Base-by-base conservation (phyloP, 92 coral and sea anemone species). In the Porites evermanni region DNA sequence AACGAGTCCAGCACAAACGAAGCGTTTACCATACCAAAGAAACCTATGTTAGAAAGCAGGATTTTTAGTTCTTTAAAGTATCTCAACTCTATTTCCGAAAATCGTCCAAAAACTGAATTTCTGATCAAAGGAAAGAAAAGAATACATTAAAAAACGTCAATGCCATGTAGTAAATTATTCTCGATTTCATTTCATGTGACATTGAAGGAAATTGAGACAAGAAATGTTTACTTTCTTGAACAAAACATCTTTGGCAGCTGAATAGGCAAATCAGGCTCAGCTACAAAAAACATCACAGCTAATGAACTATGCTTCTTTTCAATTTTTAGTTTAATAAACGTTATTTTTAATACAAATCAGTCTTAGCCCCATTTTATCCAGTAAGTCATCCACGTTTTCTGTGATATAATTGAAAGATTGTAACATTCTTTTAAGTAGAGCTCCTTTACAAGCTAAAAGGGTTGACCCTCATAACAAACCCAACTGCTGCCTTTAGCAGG, bases 201-300 rank as follows among this genome's bases (percentile, higher is more conserved):
- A 19, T 38, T 12, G 44, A 68, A 20, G 77, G 38, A 56, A 70
- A 81, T 52, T 81, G 70, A 81, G 69, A 58, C 8, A 38, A n/a
- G 70, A 38, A 61, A 70, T 71, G 78, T 81, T 81, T 70, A 81
- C 59, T 70, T 71, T 81, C 18, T 18, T 70, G 47, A 81, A 81
- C 77, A 81, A 70, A 81, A n/a, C 68, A 14, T 16, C 29, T 1
- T 8, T 32, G 5, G 70, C 78, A 81, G 86, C 86, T 81, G 86
- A 67, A 14, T 51, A 21, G 75, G 59, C 38, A 70, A 56, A 81
- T 12, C 26, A 24, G 26, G 26, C 16, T 12, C 32, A 17, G 24
- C 12, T 21, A 23, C 19, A 67, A 47, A 17, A 79, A 79, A 14
- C 8, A 24, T 3, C 64, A 67, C 19, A 67, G 17, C 44, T n/a